Evolutionary conservation across 2,888 invertebrate species (phyloP).

Genomic region (Aphrophora alni): DNA sequence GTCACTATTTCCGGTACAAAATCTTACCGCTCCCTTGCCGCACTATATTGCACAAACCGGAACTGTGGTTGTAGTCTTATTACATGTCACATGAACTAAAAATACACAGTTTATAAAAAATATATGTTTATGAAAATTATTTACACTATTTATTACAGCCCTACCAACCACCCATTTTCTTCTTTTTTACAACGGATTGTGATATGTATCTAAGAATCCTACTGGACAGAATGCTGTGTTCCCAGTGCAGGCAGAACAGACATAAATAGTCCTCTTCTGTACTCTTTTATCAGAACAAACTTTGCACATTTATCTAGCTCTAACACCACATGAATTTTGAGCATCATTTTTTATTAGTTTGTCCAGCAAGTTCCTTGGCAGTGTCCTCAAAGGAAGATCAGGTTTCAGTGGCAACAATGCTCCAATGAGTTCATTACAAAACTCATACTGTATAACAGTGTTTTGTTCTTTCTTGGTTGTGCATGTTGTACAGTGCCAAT

Average conservation of each 20-base stretch:
- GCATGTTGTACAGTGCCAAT: background rate
- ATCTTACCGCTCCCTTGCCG: no score
- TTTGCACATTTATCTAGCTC: background rate
- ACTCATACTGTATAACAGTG: background rate
- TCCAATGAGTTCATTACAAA: constrained; percentile 12
- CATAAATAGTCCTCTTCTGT: background rate
- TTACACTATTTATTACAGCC: background rate
- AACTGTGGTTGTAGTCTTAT: no score
- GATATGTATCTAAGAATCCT: background rate
- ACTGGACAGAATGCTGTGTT: background rate
- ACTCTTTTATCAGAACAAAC: background rate
- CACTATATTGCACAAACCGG: no score
- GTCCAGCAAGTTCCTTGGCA: background rate
- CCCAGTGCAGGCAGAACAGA: background rate
- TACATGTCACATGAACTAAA: no score
- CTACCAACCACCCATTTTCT: background rate
- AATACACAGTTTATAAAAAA: background rate
- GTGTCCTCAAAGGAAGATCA: background rate
- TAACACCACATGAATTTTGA: background rate
- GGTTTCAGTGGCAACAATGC: background rate
- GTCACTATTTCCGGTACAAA: no score
- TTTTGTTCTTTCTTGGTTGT: constrained; percentile 31
- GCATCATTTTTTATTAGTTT: background rate
- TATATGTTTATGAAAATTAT: background rate
- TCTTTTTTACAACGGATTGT: background rate